Evolutionary conservation across 2,113 vertebrate species (phyloP).

Genomic region (Romanogobio albipinnatus): DNA sequence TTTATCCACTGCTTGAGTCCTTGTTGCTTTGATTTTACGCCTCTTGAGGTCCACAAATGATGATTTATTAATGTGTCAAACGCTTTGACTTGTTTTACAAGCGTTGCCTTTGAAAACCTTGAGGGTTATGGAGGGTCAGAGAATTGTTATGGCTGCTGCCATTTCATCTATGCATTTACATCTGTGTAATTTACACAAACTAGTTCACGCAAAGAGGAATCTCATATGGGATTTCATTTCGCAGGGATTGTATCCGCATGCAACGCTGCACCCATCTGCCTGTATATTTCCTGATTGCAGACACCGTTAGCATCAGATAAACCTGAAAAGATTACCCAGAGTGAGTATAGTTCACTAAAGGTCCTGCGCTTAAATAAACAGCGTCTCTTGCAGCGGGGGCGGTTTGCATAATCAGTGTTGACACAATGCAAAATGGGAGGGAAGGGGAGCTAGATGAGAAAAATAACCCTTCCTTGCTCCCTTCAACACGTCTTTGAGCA

Average conservation of each 20-base stretch:
- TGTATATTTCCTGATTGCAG: slow-evolving; percentile 22
- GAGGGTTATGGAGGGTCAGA: slow-evolving; percentile 11
- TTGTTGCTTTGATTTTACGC: background rate
- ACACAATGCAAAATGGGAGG: slow-evolving; percentile 45
- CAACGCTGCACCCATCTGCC: background rate
- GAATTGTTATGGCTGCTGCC: slow-evolving; percentile 6
- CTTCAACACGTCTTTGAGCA: background rate
- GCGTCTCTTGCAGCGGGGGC: slow-evolving; percentile 42
- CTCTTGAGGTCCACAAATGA: background rate
- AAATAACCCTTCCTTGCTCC: slow-evolving; percentile 28
- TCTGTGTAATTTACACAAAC: background rate
- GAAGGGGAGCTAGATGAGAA: slow-evolving; percentile 21
- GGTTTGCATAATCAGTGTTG: slow-evolving; percentile 52
- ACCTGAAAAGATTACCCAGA: slow-evolving; percentile 24
- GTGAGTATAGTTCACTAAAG: slow-evolving; percentile 21
- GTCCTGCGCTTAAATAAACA: slow-evolving; percentile 51
- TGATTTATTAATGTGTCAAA: slow-evolving; percentile 7
- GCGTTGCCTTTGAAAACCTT: slow-evolving; percentile 1
- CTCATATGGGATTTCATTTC: background rate
- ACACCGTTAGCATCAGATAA: slow-evolving; percentile 26
- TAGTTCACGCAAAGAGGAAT: background rate
- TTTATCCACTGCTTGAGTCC: background rate
- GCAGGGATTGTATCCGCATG: background rate
- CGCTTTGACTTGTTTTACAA: slow-evolving; percentile 1
- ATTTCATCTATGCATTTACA: background rate